phyloP scores from a whole-genome alignment of 2,113 vertebrate species.

The human (Homo sapiens) region DNA sequence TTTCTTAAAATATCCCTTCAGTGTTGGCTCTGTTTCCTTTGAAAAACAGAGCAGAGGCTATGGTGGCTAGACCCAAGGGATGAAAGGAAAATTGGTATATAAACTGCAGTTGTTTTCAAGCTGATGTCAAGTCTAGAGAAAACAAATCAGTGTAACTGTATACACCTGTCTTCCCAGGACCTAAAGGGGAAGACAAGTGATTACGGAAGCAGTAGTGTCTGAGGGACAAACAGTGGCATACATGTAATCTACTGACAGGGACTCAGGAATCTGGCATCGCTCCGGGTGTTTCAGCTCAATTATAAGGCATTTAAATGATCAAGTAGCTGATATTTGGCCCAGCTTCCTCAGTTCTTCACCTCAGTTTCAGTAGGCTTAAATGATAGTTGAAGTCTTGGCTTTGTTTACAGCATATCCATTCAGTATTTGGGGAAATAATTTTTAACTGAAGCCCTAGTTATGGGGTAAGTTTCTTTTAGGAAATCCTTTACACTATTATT shows the following conservation, averaged over 20 bases:
- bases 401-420: neutral
- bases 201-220: neutral
- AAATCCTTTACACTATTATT: neutral
- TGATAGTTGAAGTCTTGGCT: neutral
- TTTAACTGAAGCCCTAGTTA: neutral
- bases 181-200: neutral
- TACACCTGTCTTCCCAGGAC: neutral
- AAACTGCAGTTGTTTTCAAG: neutral
- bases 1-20: neutral
- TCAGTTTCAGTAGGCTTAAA: neutral
- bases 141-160: neutral
- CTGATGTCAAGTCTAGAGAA: neutral
- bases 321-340: neutral
- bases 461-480: neutral
- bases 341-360: neutral
- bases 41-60: neutral
- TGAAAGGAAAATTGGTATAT: neutral
- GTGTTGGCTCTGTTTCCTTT: neutral
- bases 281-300: neutral
- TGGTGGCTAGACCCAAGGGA: neutral
- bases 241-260: accelerated
- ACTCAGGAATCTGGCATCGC: neutral
- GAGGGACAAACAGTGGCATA: neutral
- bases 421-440: neutral
- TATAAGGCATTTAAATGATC: neutral